Percentiles rank a stretch among this genome's conserved stretches.
phyloP scores from a whole-genome alignment of 2,113 vertebrate genomes.

The Notothenia coriiceps region DNA sequence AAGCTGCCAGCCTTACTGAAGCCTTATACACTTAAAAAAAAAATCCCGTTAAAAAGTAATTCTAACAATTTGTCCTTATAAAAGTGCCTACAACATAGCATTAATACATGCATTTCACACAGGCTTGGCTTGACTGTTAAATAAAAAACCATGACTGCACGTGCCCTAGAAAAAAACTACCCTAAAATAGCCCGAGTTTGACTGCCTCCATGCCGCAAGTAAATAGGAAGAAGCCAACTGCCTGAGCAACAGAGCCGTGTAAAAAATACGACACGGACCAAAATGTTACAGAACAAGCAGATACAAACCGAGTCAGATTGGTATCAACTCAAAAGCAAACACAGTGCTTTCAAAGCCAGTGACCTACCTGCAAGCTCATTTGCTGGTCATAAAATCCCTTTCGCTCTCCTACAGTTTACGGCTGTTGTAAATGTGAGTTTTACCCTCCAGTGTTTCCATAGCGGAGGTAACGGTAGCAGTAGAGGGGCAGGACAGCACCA shows the following conservation, averaged over 20 bases:
- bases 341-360: conserved; percentile 34
- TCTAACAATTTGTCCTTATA: neutral
- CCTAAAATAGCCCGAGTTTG: conserved; percentile 47
- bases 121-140: conserved; percentile 17
- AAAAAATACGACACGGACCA: conserved; percentile 11
- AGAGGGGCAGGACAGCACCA: conserved; percentile 79
- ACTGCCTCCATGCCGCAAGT: conserved; percentile 30
- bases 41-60: conserved; percentile 5
- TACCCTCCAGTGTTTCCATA: conserved; percentile 77
- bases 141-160: conserved; percentile 36
- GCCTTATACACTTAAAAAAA: neutral
- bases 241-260: conserved; percentile 15
- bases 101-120: conserved; percentile 21
- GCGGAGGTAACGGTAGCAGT: conserved; percentile 68
- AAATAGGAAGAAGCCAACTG: conserved; percentile 33
- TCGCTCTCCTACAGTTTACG: conserved; percentile 71
- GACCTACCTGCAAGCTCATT: conserved; percentile 90
- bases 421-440: conserved; percentile 69
- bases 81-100: neutral
- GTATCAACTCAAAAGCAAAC: conserved; percentile 2
- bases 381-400: conserved; percentile 76
- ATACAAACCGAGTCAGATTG: conserved; percentile 2
- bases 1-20: neutral
- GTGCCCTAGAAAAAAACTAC: conserved; percentile 48
- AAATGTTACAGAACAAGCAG: neutral